Conservation (phyloP, 2,113 vertebrate genomes). For the Rynchops niger region DNA sequence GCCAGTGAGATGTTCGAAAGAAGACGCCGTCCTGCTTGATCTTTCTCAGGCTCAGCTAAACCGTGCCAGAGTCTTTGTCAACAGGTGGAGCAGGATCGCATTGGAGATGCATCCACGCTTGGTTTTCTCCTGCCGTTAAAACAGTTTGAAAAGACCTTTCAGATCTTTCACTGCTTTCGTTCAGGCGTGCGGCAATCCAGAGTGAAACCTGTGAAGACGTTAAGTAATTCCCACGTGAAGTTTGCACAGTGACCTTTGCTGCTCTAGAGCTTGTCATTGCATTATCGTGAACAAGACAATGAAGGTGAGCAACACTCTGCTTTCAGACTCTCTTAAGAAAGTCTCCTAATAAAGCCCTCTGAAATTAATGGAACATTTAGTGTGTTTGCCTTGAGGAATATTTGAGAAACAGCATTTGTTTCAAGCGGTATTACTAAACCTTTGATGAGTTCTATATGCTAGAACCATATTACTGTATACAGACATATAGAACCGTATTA, state of each 20-base stretch:
- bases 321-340: background rate
- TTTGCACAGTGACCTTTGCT: background rate
- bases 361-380: background rate
- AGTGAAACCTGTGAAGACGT: background rate
- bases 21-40: accelerated
- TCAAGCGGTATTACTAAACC: background rate
- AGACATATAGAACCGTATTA: background rate
- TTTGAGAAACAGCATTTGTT: background rate
- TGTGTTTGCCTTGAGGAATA: background rate
- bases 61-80: background rate
- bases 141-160: background rate
- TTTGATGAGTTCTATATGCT: background rate
- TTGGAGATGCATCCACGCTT: background rate
- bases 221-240: background rate
- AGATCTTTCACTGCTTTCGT: background rate
- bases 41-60: background rate
- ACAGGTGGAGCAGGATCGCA: background rate
- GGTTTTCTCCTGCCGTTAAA: background rate
- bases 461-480: background rate
- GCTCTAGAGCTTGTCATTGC: background rate
- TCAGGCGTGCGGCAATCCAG: background rate
- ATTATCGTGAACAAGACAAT: background rate
- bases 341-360: background rate
- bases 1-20: background rate
- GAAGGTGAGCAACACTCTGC: background rate